phyloP scores from a whole-genome alignment of 2,797 vertebrate species.

The Acipenser oxyrinchus region DNA sequence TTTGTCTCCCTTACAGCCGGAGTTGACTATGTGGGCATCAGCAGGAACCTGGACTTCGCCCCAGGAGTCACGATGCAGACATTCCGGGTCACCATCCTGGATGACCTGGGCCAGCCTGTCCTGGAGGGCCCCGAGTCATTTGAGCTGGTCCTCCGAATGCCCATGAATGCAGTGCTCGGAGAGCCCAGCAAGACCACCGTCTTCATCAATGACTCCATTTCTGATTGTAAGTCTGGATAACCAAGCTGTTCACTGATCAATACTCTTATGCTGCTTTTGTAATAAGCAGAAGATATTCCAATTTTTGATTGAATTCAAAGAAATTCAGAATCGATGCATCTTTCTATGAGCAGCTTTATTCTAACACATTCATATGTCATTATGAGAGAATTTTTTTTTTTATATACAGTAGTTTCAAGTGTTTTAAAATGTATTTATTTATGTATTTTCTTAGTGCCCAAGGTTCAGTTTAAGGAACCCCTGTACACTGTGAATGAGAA shows the following conservation, averaged over 20 bases:
- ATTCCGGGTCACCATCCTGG: constrained; percentile 70
- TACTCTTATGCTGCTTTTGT: too few species aligned
- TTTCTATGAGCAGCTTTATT: too few species aligned
- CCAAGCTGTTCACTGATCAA: too few species aligned
- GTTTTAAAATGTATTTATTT: background rate
- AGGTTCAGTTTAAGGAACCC: constrained; percentile 68
- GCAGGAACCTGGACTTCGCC: constrained; percentile 71
- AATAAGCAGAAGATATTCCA: too few species aligned
- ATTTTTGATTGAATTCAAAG: too few species aligned
- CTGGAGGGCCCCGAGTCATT: constrained; percentile 74
- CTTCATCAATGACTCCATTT: constrained; percentile 66
- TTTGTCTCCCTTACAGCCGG: constrained; percentile 54
- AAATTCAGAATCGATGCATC: too few species aligned
- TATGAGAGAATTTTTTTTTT: too few species aligned
- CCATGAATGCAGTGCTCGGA: constrained; percentile 66
- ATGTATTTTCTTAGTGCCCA: constrained; percentile 50
- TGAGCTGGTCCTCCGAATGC: constrained; percentile 73
- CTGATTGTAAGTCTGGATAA: constrained; percentile 56
- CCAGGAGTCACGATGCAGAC: constrained; percentile 72
- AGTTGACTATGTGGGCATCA: constrained; percentile 74
- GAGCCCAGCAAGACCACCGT: constrained; percentile 72
- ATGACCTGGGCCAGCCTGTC: constrained; percentile 70
- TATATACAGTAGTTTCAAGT: too few species aligned
- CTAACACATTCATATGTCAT: too few species aligned
- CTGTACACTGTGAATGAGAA: constrained; percentile 65